Percentiles rank a stretch among this genome's conserved stretches.
These are phyloP conservation scores for Pagetopsis macropterus DNA, from an alignment of 2,797 vertebrate genomes.

Conservation along the genomic window DNA sequence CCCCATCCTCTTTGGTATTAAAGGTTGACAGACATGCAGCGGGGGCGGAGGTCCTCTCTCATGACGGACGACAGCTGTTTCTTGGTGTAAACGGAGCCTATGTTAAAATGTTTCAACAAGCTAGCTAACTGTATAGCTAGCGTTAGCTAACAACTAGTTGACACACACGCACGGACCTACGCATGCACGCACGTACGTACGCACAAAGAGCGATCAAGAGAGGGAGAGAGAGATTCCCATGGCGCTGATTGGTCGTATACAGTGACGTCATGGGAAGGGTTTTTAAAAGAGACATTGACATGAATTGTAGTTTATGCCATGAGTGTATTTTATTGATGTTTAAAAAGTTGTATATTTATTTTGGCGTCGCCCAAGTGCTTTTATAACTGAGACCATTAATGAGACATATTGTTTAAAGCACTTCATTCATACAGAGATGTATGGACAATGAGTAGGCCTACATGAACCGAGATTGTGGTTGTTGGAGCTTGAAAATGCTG, in stretches of 20 bases:
- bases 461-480: neutral
- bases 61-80: slow-evolving; percentile 46
- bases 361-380: neutral
- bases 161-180: slow-evolving; percentile 56
- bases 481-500: neutral
- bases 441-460: neutral
- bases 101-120: slow-evolving; percentile 60
- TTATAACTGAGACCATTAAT: neutral
- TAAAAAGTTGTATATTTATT: no score
- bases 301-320: no score
- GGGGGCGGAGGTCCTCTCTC: slow-evolving; percentile 38
- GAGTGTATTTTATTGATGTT: no score
- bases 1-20: slow-evolving; percentile 58
- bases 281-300: neutral
- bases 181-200: slow-evolving; percentile 30
- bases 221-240: slow-evolving; percentile 58
- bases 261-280: slow-evolving; percentile 45
- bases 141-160: slow-evolving; percentile 76
- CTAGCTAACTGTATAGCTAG: slow-evolving; percentile 70
- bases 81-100: slow-evolving; percentile 43
- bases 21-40: slow-evolving; percentile 24
- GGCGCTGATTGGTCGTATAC: slow-evolving; percentile 58
- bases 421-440: neutral
- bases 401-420: neutral
- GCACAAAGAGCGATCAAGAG: slow-evolving; percentile 24